Evolutionary conservation across 2,888 invertebrate species (phyloP).

Genomic region (Nemoura dubitans): DNA sequence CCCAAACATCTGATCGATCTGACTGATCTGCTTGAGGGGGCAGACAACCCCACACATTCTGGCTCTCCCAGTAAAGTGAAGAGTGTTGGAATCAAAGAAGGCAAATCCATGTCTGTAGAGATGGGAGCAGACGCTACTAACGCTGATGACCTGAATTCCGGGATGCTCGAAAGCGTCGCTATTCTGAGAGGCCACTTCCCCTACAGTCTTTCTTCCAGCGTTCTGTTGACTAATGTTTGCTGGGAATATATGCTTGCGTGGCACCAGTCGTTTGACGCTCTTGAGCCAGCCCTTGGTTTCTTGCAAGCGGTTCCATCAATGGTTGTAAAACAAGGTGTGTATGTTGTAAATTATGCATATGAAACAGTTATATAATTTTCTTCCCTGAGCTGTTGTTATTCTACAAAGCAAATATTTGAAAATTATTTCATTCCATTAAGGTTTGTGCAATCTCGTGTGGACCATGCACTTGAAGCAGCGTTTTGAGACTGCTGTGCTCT

Average conservation of each 20-base stretch:
- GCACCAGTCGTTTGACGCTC: slow-evolving; percentile 78
- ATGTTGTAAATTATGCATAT: slow-evolving; percentile 32
- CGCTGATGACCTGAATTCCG: slow-evolving; percentile 41
- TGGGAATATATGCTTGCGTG: slow-evolving; percentile 92
- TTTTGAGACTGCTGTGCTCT: slow-evolving; percentile 77
- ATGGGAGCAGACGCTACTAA: slow-evolving; percentile 42
- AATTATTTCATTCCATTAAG: slow-evolving; percentile 57
- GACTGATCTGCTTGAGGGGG: slow-evolving; percentile 56
- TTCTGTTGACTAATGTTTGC: slow-evolving; percentile 84
- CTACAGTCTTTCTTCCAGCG: slow-evolving; percentile 81
- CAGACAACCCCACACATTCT: slow-evolving; percentile 21
- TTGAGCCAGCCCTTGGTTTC: slow-evolving; percentile 77
- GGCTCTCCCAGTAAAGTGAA: background rate
- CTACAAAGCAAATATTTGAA: background rate
- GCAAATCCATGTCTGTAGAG: slow-evolving; percentile 34
- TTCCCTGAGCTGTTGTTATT: background rate
- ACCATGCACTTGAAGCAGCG: slow-evolving; percentile 85
- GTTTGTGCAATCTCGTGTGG: slow-evolving; percentile 88
- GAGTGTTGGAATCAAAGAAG: slow-evolving; percentile 38
- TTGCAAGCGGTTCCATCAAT: slow-evolving; percentile 72
- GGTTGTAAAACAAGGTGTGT: slow-evolving; percentile 70
- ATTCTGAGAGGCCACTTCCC: slow-evolving; percentile 74
- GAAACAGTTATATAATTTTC: too few species aligned
- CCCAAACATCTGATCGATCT: slow-evolving; percentile 64
- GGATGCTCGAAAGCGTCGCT: slow-evolving; percentile 31